Evolutionary conservation across 2,888 invertebrate species (phyloP).

Genomic region (Spilarctia lutea): DNA sequence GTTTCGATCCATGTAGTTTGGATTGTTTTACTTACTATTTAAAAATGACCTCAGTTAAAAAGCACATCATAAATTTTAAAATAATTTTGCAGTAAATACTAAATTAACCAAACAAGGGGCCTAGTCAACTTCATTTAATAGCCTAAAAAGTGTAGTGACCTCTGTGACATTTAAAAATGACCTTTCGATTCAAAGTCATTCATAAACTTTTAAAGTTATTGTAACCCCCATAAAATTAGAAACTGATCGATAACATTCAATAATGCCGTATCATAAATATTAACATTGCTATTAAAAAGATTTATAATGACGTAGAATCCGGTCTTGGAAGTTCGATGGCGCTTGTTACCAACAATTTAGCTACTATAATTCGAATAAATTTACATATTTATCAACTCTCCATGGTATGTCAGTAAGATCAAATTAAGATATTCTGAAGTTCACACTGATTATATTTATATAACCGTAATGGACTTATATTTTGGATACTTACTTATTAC

Average conservation of each 20-base stretch:
- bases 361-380: slow-evolving; percentile 47
- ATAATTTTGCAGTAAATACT: not conserved
- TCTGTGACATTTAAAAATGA: not conserved
- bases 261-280: slow-evolving; percentile 42
- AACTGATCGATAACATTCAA: slow-evolving; percentile 25
- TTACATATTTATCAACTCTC: slow-evolving; percentile 44
- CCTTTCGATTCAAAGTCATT: not conserved
- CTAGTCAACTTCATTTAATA: not conserved
- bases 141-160: not conserved
- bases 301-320: slow-evolving; percentile 45
- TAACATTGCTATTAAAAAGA: slow-evolving; percentile 43
- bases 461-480: not conserved
- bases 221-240: not conserved
- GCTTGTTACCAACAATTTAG: slow-evolving; percentile 46
- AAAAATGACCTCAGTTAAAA: not conserved
- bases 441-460: slow-evolving; percentile 20
- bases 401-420: slow-evolving; percentile 38
- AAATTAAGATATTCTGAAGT: slow-evolving; percentile 39
- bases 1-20: not conserved
- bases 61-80: not conserved
- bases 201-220: not conserved
- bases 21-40: not conserved
- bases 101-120: not conserved
- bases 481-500: not conserved
- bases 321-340: slow-evolving; percentile 40